phyloP scores from a whole-genome alignment of 1,140 invertebrate genomes.

The Heliconius congener region DNA sequence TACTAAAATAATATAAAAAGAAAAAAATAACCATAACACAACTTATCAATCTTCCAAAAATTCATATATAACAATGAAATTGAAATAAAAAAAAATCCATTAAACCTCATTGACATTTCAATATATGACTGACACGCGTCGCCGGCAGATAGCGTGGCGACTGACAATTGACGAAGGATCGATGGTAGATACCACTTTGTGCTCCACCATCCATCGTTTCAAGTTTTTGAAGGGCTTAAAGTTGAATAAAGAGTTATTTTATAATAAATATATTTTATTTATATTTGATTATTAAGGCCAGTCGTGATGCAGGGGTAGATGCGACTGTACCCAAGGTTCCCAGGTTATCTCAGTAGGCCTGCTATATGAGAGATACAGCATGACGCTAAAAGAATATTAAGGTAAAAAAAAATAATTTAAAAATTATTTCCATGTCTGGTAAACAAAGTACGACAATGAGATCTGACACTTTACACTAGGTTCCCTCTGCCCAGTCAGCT shows the following conservation, averaged over 20 bases:
- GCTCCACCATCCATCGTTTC: conserved; percentile 18
- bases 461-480: too few species aligned
- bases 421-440: too few species aligned
- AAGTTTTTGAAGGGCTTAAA: background rate
- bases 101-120: conserved; percentile 53
- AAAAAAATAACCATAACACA: background rate
- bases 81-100: conserved; percentile 36
- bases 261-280: too few species aligned
- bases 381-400: too few species aligned
- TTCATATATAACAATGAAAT: conserved; percentile 37
- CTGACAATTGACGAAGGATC: conserved; percentile 51
- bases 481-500: too few species aligned
- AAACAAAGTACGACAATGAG: too few species aligned
- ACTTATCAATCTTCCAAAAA: conserved; percentile 7
- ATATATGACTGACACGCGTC: conserved; percentile 55
- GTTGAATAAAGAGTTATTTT: background rate
- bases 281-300: background rate
- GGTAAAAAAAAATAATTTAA: too few species aligned
- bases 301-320: too few species aligned
- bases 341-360: too few species aligned
- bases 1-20: background rate
- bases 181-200: conserved; percentile 46
- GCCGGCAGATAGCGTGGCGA: conserved; percentile 46
- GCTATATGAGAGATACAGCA: too few species aligned
- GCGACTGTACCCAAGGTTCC: too few species aligned